Conservation (phyloP, 2,888 invertebrate genomes). For the Eupithecia subfuscata region DNA sequence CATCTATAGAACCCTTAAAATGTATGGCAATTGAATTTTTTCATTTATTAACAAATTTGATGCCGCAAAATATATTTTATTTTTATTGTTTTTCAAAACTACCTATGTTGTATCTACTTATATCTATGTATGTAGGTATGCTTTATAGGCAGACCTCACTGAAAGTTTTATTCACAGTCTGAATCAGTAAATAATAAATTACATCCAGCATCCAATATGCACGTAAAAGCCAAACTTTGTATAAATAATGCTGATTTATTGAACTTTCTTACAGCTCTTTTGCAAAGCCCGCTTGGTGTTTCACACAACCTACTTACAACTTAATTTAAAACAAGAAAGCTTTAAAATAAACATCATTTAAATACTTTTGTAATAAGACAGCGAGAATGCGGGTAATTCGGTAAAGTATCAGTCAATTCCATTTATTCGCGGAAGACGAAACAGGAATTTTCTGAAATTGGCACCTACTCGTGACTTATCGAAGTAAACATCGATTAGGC, state of each 20-base stretch:
- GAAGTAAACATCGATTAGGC: constrained; percentile 64
- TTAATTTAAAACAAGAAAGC: constrained; percentile 23
- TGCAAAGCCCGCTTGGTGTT: constrained; percentile 5
- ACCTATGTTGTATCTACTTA: too few relatives aligned
- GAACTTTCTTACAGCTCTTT: constrained; percentile 7
- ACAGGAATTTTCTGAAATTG: constrained; percentile 49
- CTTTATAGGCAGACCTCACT: background rate
- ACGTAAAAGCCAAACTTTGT: background rate
- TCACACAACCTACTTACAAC: constrained; percentile 12
- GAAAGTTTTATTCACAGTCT: background rate
- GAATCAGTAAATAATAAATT: background rate
- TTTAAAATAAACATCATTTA: constrained; percentile 18
- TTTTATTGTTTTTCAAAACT: too few relatives aligned
- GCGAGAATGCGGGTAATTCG: constrained; percentile 12
- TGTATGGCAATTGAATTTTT: background rate
- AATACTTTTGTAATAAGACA: constrained; percentile 22
- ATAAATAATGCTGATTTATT: constrained; percentile 7
- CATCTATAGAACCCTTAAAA: background rate
- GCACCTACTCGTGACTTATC: constrained; percentile 62
- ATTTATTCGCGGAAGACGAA: constrained; percentile 41
- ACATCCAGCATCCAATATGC: background rate
- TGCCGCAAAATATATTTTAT: too few relatives aligned
- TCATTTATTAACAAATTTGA: too few relatives aligned
- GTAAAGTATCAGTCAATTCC: constrained; percentile 27
- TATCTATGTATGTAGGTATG: background rate